Conservation (phyloP, 2,888 invertebrate genomes). For the Xylota segnis region DNA sequence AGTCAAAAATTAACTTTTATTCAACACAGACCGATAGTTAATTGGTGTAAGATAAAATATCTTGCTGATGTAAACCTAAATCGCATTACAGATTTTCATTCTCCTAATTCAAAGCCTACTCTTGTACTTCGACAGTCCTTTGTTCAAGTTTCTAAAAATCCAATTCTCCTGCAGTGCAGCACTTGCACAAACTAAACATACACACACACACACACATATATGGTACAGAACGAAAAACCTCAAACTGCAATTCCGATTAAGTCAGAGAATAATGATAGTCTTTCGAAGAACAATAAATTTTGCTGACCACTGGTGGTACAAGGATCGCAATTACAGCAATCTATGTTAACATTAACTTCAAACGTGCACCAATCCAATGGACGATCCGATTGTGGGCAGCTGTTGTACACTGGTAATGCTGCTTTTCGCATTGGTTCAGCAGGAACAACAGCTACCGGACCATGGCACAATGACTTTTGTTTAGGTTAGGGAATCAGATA, state of each 20-base stretch:
- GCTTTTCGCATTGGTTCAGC: conserved; percentile 47
- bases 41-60: conserved; percentile 23
- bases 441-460: conserved; percentile 68
- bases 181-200: background rate
- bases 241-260: conserved; percentile 77
- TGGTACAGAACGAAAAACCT: conserved; percentile 57
- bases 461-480: conserved; percentile 74
- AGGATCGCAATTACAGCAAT: conserved; percentile 76
- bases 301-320: conserved; percentile 76
- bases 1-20: background rate
- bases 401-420: conserved; percentile 36
- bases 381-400: conserved; percentile 60
- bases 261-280: conserved; percentile 77
- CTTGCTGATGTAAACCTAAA: conserved; percentile 31
- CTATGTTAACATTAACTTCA: conserved; percentile 76
- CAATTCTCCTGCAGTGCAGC: conserved; percentile 45
- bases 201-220: background rate
- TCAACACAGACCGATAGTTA: background rate
- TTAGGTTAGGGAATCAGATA: conserved; percentile 69
- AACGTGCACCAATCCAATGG: conserved; percentile 72
- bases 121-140: conserved; percentile 58
- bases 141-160: conserved; percentile 58
- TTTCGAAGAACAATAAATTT: conserved; percentile 75
- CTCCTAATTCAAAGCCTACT: conserved; percentile 61
- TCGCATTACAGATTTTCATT: conserved; percentile 48